phyloP scores from a whole-genome alignment of 92 coral and sea anemone genomes.

The Paramuricea clavata region DNA sequence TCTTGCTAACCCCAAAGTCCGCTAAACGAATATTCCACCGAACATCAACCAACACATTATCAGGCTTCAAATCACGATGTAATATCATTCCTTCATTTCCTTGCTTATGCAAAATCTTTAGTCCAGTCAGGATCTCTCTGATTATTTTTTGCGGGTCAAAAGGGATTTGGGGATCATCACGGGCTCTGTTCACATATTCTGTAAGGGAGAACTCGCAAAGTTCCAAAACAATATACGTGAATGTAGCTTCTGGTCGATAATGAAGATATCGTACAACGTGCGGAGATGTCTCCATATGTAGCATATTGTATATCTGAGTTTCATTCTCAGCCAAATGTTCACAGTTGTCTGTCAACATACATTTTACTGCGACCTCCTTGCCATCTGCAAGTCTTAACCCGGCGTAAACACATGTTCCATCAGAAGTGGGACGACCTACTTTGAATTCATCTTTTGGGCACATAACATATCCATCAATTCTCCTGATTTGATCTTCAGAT shows the following conservation, averaged over 20 bases:
- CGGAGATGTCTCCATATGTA: slow-evolving; percentile 17
- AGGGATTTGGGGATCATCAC: not conserved
- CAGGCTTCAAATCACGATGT: slow-evolving; percentile 31
- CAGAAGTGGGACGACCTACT: not conserved
- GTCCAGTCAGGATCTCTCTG: slow-evolving; percentile 21
- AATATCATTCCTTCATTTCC: not conserved
- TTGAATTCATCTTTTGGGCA: slow-evolving; percentile 8
- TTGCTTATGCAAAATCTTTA: not conserved
- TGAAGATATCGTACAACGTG: slow-evolving; percentile 23
- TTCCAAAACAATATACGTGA: slow-evolving; percentile 19
- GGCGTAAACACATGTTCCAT: slow-evolving; percentile 32
- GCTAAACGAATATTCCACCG: slow-evolving; percentile 1
- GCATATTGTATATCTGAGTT: not conserved
- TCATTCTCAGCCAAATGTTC: slow-evolving; percentile 34
- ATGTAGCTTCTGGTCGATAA: not conserved
- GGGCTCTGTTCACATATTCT: not conserved
- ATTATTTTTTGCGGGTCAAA: slow-evolving; percentile 1
- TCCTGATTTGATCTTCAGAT: not conserved
- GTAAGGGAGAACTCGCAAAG: slow-evolving; percentile 21
- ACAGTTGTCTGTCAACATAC: slow-evolving; percentile 35
- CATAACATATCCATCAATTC: not conserved
- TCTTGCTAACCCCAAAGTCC: slow-evolving; percentile 24
- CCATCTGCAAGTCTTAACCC: slow-evolving; percentile 15
- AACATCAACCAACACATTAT: slow-evolving; percentile 28
- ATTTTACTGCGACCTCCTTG: slow-evolving; percentile 30